A percentile compares a stretch with the other conserved stretches of the same genome.
Evolutionary conservation across 2,113 vertebrate species (phyloP).

Genomic region (Loxodonta africana): DNA sequence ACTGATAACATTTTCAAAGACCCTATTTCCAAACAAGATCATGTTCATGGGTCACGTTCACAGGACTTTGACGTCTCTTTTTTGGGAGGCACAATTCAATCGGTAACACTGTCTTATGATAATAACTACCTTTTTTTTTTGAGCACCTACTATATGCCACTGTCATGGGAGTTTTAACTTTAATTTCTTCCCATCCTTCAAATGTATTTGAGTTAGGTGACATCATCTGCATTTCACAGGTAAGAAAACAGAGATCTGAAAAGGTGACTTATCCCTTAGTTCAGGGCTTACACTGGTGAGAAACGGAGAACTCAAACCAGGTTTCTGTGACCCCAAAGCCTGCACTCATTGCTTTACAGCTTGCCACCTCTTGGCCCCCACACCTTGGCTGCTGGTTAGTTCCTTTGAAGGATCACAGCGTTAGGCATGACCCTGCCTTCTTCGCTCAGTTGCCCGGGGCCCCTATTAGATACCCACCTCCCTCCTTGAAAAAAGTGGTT

Average conservation of each 20-base stretch:
- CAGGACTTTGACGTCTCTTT: background rate
- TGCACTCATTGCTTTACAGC: background rate
- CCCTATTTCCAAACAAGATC: background rate
- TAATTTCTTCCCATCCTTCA: background rate
- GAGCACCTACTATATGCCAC: background rate
- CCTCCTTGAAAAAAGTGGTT: background rate
- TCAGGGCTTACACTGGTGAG: background rate
- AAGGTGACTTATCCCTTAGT: background rate
- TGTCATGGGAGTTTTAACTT: background rate
- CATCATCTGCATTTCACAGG: background rate
- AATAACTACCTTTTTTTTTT: background rate
- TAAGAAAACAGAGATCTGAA: background rate
- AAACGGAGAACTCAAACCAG: background rate
- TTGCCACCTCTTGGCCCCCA: background rate
- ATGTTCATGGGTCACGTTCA: background rate
- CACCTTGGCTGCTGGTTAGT: background rate
- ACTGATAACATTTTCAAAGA: background rate
- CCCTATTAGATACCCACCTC: background rate
- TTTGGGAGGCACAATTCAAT: background rate
- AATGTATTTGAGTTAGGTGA: background rate
- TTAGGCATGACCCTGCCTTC: background rate
- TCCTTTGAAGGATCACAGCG: background rate
- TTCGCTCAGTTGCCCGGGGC: background rate
- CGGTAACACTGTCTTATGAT: background rate
- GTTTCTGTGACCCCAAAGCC: background rate